Percentiles rank a stretch among this genome's conserved stretches.
phyloP scores from a whole-genome alignment of 1,140 invertebrate species.

The Asbolus verrucosus region DNA sequence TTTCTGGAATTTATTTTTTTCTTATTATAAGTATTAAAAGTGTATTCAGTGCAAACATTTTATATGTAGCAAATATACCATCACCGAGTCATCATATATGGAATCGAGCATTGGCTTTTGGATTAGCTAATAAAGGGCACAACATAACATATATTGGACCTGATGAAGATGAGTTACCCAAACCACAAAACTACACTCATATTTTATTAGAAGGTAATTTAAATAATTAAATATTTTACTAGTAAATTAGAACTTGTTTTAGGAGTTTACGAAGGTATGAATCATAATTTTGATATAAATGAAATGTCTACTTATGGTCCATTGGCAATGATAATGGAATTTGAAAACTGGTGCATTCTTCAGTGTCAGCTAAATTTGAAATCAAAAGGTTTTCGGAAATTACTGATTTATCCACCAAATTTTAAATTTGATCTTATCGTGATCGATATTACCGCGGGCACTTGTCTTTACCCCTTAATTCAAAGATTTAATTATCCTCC shows the following conservation, averaged over 20 bases:
- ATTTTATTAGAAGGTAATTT: slow-evolving; percentile 52
- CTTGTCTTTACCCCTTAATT: slow-evolving; percentile 49
- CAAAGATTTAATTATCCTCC: slow-evolving; percentile 32
- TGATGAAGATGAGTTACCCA: slow-evolving; percentile 42
- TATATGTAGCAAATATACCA: slow-evolving; percentile 16
- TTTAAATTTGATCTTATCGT: slow-evolving; percentile 58
- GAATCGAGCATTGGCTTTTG: slow-evolving; percentile 48
- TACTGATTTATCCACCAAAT: slow-evolving; percentile 50
- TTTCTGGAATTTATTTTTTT: background rate
- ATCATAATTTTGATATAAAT: slow-evolving; percentile 6
- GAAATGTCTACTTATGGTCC: background rate
- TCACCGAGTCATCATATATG: slow-evolving; percentile 48
- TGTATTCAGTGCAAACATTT: slow-evolving; percentile 28
- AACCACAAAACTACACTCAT: slow-evolving; percentile 50
- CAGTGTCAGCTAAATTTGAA: background rate
- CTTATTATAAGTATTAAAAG: slow-evolving; percentile 12
- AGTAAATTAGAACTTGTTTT: background rate
- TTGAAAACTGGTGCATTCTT: slow-evolving; percentile 4
- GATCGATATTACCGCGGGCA: slow-evolving; percentile 53
- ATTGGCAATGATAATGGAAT: background rate
- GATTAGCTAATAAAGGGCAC: slow-evolving; percentile 50
- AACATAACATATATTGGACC: slow-evolving; percentile 55
- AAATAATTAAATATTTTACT: too few relatives aligned
- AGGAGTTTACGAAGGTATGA: background rate
- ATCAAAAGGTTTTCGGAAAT: slow-evolving; percentile 15